Base-by-base conservation (phyloP, 2,888 invertebrate species). In the Stegana nigrithorax region DNA sequence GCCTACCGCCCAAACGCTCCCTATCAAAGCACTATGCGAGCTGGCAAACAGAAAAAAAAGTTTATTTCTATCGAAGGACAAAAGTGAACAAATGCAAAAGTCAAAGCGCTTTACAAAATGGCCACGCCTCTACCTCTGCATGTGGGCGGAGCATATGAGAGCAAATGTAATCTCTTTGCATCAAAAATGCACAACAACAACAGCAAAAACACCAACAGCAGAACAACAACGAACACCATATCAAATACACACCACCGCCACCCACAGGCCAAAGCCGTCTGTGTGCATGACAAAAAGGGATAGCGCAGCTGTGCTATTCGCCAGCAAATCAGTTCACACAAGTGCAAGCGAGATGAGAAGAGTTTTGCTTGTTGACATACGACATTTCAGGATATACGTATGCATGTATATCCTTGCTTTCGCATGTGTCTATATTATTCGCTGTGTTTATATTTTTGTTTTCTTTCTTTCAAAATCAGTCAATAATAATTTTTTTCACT, bases 351-450 rank as follows among this genome's bases (percentile, higher is more conserved):
- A 59, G 68, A 65, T 67, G 51, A 74, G 59, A 62, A 67, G 69
- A 68, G 72, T 73, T 80, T 81, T 81, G 83, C 82, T 80, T 81
- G 83, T 81, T 81, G 83, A 81, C 81, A 82, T 72, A 73, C 77
- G 81, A 82, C 75, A 75, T 74, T 75, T 74, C 78, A 67, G 71
- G 67, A 59, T 68, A 68, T 69, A 65, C 23, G 19, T n/a, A n/a
- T n/a, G n/a, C n/a, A n/a, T n/a, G n/a, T n/a, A n/a, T n/a, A n/a
- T n/a, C n/a, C n/a, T n/a, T n/a, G n/a, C n/a, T n/a, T n/a, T n/a
- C n/a, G n/a, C n/a, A n/a, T n/a, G n/a, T n/a, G n/a, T n/a, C n/a
- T n/a, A n/a, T n/a, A n/a, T n/a, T n/a, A n/a, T n/a, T n/a, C n/a
- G n/a, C n/a, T n/a, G n/a, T n/a, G n/a, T n/a, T n/a, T n/a, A n/a